Evolutionary conservation across 2,888 invertebrate species (phyloP), one percentile per base, ranked within the genome.

Genomic region (Pheosia gnoma): DNA sequence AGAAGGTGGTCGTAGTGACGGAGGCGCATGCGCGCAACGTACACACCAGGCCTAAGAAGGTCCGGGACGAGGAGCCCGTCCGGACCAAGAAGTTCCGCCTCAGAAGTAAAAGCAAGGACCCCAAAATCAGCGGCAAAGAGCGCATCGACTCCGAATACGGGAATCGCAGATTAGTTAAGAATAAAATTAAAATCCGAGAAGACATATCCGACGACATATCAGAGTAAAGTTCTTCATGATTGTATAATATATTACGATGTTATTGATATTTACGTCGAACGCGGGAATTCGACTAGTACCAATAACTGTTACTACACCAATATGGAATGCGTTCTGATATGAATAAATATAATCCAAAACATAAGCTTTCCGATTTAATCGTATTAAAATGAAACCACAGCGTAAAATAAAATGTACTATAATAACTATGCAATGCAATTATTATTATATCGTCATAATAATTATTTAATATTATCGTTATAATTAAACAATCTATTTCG

Each of bases 181-280:
- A 91, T 67, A 90, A 89, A 70, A 86, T 91, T 41, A 92, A 90
- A 77, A 63, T 87, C 25, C 81, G 81, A 54, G 91, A 92, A 59
- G 92, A 93, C 53, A 70, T 89, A 8, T 93, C 93, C 0, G 90
- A 92, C 0, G 91, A 93, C 59, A 62, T 85, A 9, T 93, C 93
- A 0, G 90, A 91, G 61, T 90, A 79, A 39, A 43, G 3, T 11
- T 38, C n/a, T 9, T 52, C 70, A 68, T 70, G 53, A 55, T 71
- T 69, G 64, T 74, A 74, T 63, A 25, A 25, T 25, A 25, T 25
- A 25, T 25, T 25, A 25, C 25, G 25, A 25, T 25, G 25, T 25
- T 25, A 25, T 25, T 25, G 1, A 25, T 25, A 25, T 25, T 25
- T 47, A 75, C 39, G 76, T 67, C 71, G 65, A 43, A 13, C 11